Evolutionary conservation across 2,113 vertebrate species (phyloP), one percentile per base, ranked within the genome.

Genomic region (Apteryx owenii): DNA sequence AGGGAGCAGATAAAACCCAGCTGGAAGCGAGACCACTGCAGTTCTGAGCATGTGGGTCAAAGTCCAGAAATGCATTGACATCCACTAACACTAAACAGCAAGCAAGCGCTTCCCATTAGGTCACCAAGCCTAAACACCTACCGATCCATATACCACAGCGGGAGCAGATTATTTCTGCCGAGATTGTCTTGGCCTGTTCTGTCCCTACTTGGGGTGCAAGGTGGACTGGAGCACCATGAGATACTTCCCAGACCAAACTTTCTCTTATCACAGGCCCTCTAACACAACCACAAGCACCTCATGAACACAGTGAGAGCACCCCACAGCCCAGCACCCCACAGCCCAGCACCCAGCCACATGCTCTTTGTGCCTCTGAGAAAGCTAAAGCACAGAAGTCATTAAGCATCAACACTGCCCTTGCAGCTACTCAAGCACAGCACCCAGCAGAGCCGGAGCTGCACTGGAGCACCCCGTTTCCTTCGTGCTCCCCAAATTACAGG

Each of bases 91-190:
- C 66, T 61, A 5, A 61, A 61, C 61, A 17, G 44, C n/a, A 25
- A 73, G 42, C 25, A 19, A 54, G 33, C 18, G 0, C 28, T 70
- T 62, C 44, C 60, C 1, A 0, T 54, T 33, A 50, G 33, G n/a
- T 61, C 56, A 9, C 33, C 22, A 31, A 61, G 33, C 60, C 38
- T n/a, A 22, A 17, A 61, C 0, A 0, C 51, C 64, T 42, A 2
- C 56, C 29, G 33, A 76, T 36, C 12, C 33, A 8, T 0, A 1
- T 5, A 26, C 12, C 3, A 14, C 0, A 3, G 68, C 3, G 22
- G 16, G 15, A 22, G 10, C 22, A 29, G 19, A 26, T 15, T 6
- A 2, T 9, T 77, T 6, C 75, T 64, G 29, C 4, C 2, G 0
- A 76, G 23, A 18, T 1, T 28, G 9, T 5, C 36, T n/a, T 1